A percentile compares a stretch with the other conserved stretches of the same genome.
Evolutionary conservation across 2,888 invertebrate genomes (phyloP).

Genomic region (Yponomeuta evonymella): DNA sequence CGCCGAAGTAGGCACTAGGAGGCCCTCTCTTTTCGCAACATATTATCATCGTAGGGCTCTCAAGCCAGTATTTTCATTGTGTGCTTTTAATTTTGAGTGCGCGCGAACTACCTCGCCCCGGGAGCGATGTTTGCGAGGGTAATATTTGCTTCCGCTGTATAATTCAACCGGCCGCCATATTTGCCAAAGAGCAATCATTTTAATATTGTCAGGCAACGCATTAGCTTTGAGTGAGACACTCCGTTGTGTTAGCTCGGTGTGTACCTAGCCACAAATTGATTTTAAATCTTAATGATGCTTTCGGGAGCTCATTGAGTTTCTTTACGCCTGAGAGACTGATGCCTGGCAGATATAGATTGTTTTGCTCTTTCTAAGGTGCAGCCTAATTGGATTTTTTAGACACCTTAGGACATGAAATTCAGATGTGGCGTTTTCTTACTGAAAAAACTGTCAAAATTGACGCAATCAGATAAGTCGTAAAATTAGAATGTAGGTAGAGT

Average conservation of each 20-base stretch:
- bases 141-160: conserved; percentile 79
- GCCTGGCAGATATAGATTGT: too few relatives aligned
- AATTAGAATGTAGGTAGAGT: too few relatives aligned
- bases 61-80: conserved; percentile 77
- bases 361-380: too few relatives aligned
- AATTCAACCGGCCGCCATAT: conserved; percentile 79
- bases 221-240: conserved; percentile 61
- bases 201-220: conserved; percentile 77
- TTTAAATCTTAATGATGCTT: conserved; percentile 50
- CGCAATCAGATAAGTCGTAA: too few relatives aligned
- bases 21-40: conserved; percentile 73
- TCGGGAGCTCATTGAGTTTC: not conserved
- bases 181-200: conserved; percentile 80
- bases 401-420: too few relatives aligned
- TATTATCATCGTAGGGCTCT: conserved; percentile 65
- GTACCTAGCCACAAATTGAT: conserved; percentile 57
- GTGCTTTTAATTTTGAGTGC: conserved; percentile 80
- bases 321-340: not conserved
- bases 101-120: conserved; percentile 78
- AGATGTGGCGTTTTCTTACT: too few relatives aligned
- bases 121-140: conserved; percentile 76
- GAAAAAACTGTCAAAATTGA: too few relatives aligned
- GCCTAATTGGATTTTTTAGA: too few relatives aligned
- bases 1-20: conserved; percentile 39
- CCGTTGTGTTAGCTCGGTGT: conserved; percentile 34